Base-by-base conservation (phyloP, 2,113 vertebrate species). In the Indri indri region DNA sequence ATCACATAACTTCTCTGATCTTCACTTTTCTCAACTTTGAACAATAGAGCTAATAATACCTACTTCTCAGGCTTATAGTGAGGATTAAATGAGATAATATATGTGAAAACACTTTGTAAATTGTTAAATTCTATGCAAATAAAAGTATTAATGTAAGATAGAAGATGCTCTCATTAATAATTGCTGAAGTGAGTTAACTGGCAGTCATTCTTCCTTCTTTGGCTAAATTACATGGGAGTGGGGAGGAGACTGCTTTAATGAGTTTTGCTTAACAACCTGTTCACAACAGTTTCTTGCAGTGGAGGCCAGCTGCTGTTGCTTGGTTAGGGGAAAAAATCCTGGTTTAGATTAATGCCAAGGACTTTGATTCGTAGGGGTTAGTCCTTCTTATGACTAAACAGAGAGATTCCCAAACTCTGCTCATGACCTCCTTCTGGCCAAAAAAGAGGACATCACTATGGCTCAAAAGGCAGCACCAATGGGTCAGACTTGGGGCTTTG, bases 1-100 rank as follows among this genome's bases (percentile, higher is more conserved):
- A 70, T 90, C n/a, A 34, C n/a, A 9, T 74, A 52, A 96, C 30
- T 73, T 77, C 30, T 54, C 45, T 81, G 30, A 74, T 76, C n/a
- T 86, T 92, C 16, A 22, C 74, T 84, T 73, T 85, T 80, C 68
- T 92, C 8, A 61, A 84, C 47, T 85, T 80, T 96, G 30, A 85
- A 63, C 50, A 23, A 32, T 40, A 73, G 32, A 34, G 59, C 40
- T 79, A 76, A 70, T 91, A 80, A 63, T 71, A 82, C 20, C 52
- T 20, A 52, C 22, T 34, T 40, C 30, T 87, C 22, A 65, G 12
- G 45, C 30, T 47, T 80, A 65, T 4, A 34, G 25, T 85, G 18
- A 73, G 45, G 50, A 27, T 63, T 76, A 90, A 92, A 70, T 81
- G 66, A 96, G 81, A 86, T 77, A 25, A 50, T 92, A 34, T 61